Conservation (phyloP, 2,797 vertebrate genomes). For the Xiphophorus birchmanni region DNA sequence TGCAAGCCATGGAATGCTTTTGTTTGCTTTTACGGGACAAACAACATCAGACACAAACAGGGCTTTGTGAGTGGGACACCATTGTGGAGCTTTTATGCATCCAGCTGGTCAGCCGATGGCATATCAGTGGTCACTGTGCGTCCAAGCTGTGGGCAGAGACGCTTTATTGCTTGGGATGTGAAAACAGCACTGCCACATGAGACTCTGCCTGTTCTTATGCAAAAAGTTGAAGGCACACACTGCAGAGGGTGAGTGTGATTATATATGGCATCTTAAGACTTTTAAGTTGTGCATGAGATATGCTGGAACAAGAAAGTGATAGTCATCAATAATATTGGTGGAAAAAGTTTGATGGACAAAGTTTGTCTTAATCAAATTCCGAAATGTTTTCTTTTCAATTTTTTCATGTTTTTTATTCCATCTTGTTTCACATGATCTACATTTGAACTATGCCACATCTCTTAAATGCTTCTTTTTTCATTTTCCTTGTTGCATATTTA, state of each 20-base stretch:
- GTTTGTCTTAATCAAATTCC: neutral
- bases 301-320: neutral
- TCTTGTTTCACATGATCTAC: neutral
- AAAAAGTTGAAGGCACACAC: conserved; percentile 32
- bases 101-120: conserved; percentile 34
- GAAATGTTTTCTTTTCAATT: neutral
- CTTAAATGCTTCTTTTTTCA: neutral
- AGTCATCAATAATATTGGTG: neutral
- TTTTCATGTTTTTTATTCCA: neutral
- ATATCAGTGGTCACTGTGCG: conserved; percentile 41
- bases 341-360: neutral
- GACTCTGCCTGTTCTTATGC: conserved; percentile 25
- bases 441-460: neutral
- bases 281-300: neutral
- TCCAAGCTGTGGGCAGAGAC: conserved; percentile 33
- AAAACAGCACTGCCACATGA: conserved; percentile 40
- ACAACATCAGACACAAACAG: conserved; percentile 73
- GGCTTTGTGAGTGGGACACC: conserved; percentile 62
- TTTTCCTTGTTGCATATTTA: neutral
- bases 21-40: conserved; percentile 80
- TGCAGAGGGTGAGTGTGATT: conserved; percentile 64
- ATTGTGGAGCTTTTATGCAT: conserved; percentile 44
- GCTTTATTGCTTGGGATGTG: conserved; percentile 30
- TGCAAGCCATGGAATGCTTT: conserved; percentile 83
- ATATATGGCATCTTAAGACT: neutral